Evolutionary conservation across 35 echinoderm and acorn worm genomes (phyloP), one percentile per base, ranked within the genome.

Genomic region (Diadema setosum): DNA sequence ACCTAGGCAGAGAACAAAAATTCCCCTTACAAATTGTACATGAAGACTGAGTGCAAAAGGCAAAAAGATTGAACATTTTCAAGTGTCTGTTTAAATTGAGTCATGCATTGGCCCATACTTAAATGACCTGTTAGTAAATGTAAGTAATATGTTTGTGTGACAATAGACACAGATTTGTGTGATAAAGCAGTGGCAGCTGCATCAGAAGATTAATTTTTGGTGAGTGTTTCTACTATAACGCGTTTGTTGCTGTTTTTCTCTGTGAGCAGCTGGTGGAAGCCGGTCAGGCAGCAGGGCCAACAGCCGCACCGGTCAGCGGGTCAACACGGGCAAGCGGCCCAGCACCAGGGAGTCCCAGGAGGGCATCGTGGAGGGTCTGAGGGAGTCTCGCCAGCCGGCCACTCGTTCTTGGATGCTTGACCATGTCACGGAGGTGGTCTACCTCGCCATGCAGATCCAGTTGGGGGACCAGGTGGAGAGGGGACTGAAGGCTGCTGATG

Each of bases 401-500:
- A 40, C 69, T 2, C 57, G 49, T 30, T 98, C 95, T 2, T 98
- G 95, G 95, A 91, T 98, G 88, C 70, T 98, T 42, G 95, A 98
- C 39, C 91, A 98, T 91, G 91, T 86, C 30, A 91, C 95, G 25
- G 95, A 98, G 75, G 95, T 98, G 17, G 91, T 98, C 14, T 82
- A 98, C 50, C 69, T 98, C 4, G 88, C 95, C 21, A 90, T 88
- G n/a, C 95, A 98, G 86, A 98, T 98, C 29, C 91, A 98, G 55
- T 87, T 98, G n/a, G 93, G 91, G 12, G 82, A 93, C 24, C 95
- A 98, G 69, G 81, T 91, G 42, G 95, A 98, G 84, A 87, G 69
- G 23, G 89, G 95, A 33, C 44, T 98, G 23, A 98, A 93, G 69
- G 80, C 92, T 18, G 20, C 91, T 11, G 91, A 94, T 81, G 91